Conservation (phyloP, 2,888 invertebrate species). For the Drosophila mayaguana region DNA sequence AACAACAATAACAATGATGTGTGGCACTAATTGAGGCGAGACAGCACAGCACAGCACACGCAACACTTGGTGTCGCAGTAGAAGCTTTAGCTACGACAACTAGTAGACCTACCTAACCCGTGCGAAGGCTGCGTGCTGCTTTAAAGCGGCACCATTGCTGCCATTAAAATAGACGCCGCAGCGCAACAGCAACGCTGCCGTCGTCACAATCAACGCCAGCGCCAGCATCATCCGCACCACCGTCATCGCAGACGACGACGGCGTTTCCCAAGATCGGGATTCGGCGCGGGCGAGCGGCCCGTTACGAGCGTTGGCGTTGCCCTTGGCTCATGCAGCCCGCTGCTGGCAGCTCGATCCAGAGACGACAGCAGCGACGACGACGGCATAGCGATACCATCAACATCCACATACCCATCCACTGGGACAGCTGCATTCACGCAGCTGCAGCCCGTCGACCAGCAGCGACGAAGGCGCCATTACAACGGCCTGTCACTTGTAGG, state of each 20-base stretch:
- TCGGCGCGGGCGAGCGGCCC: slow-evolving; percentile 10
- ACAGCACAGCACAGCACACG: slow-evolving; percentile 33
- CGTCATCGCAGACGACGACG: slow-evolving; percentile 76
- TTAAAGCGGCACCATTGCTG: slow-evolving; percentile 81
- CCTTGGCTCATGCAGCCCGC: slow-evolving; percentile 47
- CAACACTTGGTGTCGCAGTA: slow-evolving; percentile 25
- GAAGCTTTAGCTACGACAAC: slow-evolving; percentile 23
- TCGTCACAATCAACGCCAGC: slow-evolving; percentile 80
- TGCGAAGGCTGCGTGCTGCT: slow-evolving; percentile 73
- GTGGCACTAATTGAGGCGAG: slow-evolving; percentile 44
- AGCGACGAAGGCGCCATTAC: slow-evolving; percentile 68
- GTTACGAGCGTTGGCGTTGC: slow-evolving; percentile 45
- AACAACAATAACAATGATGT: slow-evolving; percentile 41
- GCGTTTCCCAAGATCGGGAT: slow-evolving; percentile 37
- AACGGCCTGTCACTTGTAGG: slow-evolving; percentile 85
- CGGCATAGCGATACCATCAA: slow-evolving; percentile 45
- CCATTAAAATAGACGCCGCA: slow-evolving; percentile 82
- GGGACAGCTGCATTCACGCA: slow-evolving; percentile 43
- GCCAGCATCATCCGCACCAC: slow-evolving; percentile 74
- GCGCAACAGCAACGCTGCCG: slow-evolving; percentile 80
- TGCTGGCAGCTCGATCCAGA: slow-evolving; percentile 50
- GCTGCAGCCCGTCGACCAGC: slow-evolving; percentile 42
- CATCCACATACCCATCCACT: slow-evolving; percentile 19
- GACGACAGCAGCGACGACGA: slow-evolving; percentile 39
- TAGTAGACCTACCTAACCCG: slow-evolving; percentile 39